Base-by-base conservation (phyloP, 2,113 vertebrate species). In the Apaloderma vittatum region DNA sequence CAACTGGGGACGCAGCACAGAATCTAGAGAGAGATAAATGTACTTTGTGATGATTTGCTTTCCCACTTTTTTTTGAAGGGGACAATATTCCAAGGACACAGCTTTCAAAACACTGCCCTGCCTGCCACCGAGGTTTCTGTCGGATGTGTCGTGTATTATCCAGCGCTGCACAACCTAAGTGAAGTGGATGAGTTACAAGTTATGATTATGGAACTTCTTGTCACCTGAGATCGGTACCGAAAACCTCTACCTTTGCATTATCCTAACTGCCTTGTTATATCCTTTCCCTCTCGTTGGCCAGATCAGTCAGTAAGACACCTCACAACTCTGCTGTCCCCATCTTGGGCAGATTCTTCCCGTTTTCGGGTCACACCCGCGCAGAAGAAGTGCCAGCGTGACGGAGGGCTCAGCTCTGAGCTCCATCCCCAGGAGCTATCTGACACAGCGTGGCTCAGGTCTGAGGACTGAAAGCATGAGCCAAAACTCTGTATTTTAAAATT, bases 51-150 rank as follows among this genome's bases (percentile, higher is more conserved):
- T 46, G 78, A 80, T 66, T 63, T 72, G 63, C 68, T 34, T 90
- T 79, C 36, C 52, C 54, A 54, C 43, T 46, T 61, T 57, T 88
- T 51, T 88, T 51, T 55, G 62, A 93, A 17, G 15, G 14, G 75
- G 85, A 93, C 73, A 58, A 48, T 45, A 65, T 61, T n/a, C 90
- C 88, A 93, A 94, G 92, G 94, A 68, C 92, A 76, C 21, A 73
- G 88, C 68, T 89, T 70, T 84, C 76, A 79, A 72, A 78, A 48
- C 5, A 4, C 3, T 37, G 66, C 36, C 79, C 79, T 58, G 51
- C 57, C 45, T 7, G 34, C 21, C 75, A 32, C 68, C 0, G 11
- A 75, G 76, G 21, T 49, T 58, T 40, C 77, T 93, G 85, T 75
- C 43, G 65, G 92, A 77, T 13, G 73, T 45, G 30, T 54, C 9